Conservation (phyloP, 1,140 invertebrate genomes). For the Drosophila miranda region DNA sequence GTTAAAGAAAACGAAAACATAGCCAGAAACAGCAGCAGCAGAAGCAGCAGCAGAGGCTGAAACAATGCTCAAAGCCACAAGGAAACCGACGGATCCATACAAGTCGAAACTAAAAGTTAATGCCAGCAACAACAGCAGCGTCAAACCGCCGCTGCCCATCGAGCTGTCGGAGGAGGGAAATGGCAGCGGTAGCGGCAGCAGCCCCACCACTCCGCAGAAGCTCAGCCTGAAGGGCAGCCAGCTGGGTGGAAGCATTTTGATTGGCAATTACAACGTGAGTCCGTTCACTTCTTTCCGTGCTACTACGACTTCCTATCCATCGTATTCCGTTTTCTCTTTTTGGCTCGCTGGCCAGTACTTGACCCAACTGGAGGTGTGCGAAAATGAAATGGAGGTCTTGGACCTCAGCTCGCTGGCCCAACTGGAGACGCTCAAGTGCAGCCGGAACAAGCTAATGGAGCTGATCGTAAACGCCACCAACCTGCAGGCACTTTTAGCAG, state of each 20-base stretch:
- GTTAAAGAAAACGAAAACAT: constrained; percentile 23
- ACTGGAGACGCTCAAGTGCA: constrained; percentile 88
- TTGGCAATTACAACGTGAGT: constrained; percentile 91
- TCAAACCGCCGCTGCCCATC: constrained; percentile 34
- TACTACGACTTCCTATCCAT: constrained; percentile 3
- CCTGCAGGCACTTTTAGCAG: constrained; percentile 87
- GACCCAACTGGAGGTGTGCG: constrained; percentile 90
- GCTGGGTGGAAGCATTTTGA: constrained; percentile 90
- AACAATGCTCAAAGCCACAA: constrained; percentile 77
- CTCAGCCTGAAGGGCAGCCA: constrained; percentile 89
- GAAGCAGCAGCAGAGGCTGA: constrained; percentile 36
- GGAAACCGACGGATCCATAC: constrained; percentile 65
- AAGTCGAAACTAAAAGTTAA: constrained; percentile 73
- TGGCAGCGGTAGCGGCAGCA: constrained; percentile 14
- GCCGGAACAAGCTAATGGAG: constrained; percentile 87
- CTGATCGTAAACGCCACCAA: constrained; percentile 87
- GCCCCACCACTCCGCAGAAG: constrained; percentile 84
- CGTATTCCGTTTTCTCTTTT: constrained; percentile 28
- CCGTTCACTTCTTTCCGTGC: constrained; percentile 3
- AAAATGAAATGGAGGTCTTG: constrained; percentile 89
- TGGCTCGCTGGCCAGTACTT: constrained; percentile 84
- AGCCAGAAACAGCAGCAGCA: constrained; percentile 11
- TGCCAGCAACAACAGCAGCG: constrained; percentile 37
- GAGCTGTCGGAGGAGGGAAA: constrained; percentile 23
- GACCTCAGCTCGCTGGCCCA: constrained; percentile 88